Base-by-base conservation (phyloP, 2,797 vertebrate species). In the Trachurus trachurus region DNA sequence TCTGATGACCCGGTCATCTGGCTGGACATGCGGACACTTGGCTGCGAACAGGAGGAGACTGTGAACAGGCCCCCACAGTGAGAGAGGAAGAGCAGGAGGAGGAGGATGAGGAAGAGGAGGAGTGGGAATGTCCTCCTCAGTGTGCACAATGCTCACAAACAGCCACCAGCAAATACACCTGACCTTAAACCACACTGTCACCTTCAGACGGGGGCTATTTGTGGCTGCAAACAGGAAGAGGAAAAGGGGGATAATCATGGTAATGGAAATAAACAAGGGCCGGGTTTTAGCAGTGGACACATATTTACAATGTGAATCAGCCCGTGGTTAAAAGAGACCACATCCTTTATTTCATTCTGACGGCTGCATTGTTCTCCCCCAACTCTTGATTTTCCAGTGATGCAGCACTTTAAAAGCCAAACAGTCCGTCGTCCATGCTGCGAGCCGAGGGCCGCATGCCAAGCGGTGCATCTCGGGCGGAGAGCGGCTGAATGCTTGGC, bases 1-100 rank as follows among this genome's bases (percentile, higher is more conserved):
- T 87, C 77, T 84, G 76, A 11, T 92, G 90, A 93, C 90, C 88
- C 62, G 72, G 89, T 93, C 89, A 93, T 79, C 67, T 66, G 88
- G 74, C 83, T 76, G 79, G 74, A 84, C 77, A 54, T 75, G 52
- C 66, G 74, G 77, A n/a, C 34, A 54, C 74, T 78, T 74, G 72
- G 84, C 82, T 67, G n/a, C 31, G 57, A 80, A 63, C 29, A 9
- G 22, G 6, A 34, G 66, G 40, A 50, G 67, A 64, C 60, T 34
- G 58, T 34, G 44, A 73, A 66, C 66, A 61, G 68, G 34, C 57
- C 70, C 1, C 26, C 71, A 17, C 60, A 64, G 68, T 71, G 73
- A 64, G 45, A 16, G 60, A 67, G 45, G 60, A 65, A 40, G 49
- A 34, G 31, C 26, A 26, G 26, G 26, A 26, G 26, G 26, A 26